Evolutionary conservation across 2,113 vertebrate species (phyloP).

Genomic region (Chaenogobius annularis): DNA sequence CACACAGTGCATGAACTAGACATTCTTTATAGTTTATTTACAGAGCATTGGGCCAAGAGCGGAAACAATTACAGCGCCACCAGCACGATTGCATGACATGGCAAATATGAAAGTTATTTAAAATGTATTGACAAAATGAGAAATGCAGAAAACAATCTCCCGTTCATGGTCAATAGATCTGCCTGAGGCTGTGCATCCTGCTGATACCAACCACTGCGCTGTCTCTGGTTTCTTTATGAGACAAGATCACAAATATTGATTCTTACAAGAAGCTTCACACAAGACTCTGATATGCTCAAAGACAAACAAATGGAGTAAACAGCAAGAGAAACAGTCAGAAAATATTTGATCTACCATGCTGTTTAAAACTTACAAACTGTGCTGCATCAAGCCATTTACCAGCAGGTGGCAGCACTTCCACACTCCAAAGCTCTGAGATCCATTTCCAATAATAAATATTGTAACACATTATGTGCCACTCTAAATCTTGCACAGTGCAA

Average conservation of each 20-base stretch:
- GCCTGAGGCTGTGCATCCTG: conserved; percentile 20
- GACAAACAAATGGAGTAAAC: background rate
- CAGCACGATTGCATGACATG: conserved; percentile 13
- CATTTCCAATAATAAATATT: background rate
- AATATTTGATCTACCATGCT: background rate
- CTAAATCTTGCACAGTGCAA: background rate
- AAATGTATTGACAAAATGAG: conserved; percentile 37
- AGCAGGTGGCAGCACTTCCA: conserved; percentile 63
- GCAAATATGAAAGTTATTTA: conserved; percentile 21
- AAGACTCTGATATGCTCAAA: conserved; percentile 8
- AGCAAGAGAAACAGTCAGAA: background rate
- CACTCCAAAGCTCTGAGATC: conserved; percentile 9
- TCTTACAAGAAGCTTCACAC: background rate
- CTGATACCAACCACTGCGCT: conserved; percentile 22
- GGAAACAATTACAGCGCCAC: conserved; percentile 16
- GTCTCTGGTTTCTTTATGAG: conserved; percentile 14
- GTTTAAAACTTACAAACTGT: no score
- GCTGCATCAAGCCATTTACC: conserved; percentile 13
- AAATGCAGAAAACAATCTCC: conserved; percentile 25
- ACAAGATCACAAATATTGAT: conserved; percentile 29
- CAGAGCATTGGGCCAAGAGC: conserved; percentile 4
- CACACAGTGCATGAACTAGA: conserved; percentile 7
- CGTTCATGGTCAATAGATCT: conserved; percentile 5
- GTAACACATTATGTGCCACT: background rate
- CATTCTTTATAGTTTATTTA: conserved; percentile 12